phyloP scores from a whole-genome alignment of 1,140 invertebrate species.

The Orchestia grillus region DNA sequence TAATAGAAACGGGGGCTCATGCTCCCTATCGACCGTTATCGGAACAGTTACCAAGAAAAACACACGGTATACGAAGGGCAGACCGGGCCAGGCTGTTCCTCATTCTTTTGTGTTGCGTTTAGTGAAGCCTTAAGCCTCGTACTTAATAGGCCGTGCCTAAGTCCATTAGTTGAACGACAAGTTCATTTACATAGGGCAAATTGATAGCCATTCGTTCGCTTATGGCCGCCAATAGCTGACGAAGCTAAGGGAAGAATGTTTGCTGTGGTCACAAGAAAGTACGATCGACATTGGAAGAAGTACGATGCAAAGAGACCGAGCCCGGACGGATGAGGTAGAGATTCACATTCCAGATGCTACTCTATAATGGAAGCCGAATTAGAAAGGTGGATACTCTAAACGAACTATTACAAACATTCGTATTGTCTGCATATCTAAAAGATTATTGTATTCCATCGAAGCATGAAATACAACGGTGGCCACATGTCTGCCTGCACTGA shows the following conservation, averaged over 20 bases:
- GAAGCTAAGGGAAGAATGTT: constrained; percentile 2
- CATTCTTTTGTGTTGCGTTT: background rate
- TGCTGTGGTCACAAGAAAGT: background rate
- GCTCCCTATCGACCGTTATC: background rate
- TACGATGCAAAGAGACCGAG: background rate
- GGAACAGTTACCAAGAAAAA: background rate
- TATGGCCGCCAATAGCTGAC: constrained; percentile 19
- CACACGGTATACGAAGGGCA: background rate
- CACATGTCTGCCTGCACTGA: too few relatives aligned
- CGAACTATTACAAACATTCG: too few relatives aligned
- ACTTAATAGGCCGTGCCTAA: constrained; percentile 28
- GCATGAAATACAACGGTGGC: too few relatives aligned
- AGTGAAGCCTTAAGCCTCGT: background rate
- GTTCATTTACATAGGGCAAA: constrained; percentile 48
- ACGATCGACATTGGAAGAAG: background rate
- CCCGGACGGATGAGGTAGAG: background rate
- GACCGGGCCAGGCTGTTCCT: background rate
- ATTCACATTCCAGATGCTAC: background rate
- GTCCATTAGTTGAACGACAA: constrained; percentile 48
- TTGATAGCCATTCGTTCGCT: constrained; percentile 39
- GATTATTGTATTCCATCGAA: too few relatives aligned
- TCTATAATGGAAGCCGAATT: too few relatives aligned
- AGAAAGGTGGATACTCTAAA: too few relatives aligned
- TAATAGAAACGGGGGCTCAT: background rate
- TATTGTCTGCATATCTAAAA: too few relatives aligned